Evolutionary conservation across 1,140 invertebrate species (phyloP), one percentile per base, ranked within the genome.

Genomic region (Physella acuta): DNA sequence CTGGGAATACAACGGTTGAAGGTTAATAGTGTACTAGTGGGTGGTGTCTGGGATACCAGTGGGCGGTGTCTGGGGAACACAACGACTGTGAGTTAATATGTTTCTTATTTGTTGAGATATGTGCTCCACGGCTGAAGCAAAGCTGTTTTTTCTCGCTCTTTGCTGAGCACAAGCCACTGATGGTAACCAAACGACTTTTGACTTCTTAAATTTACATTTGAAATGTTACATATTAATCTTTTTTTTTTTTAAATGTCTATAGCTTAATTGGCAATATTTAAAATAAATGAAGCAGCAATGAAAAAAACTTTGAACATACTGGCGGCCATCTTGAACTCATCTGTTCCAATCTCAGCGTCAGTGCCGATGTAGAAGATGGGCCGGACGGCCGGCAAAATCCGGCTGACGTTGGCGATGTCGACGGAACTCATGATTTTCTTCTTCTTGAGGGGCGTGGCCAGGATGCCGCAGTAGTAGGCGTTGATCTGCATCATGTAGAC

Each of bases 301-400:
- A 11, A 11, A 49, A 14, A n/a, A 11, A 14, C n/a, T n/a, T n/a
- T 36, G 3, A 49, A 65, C 64, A 55, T 56, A 67, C 64, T 55
- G 31, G 36, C n/a, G 16, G 64, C 64, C 24, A 34, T 2, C 20
- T 20, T 56, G 34, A 67, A 67, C 30, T 33, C 64, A 17, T n/a
- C 2, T 37, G 51, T 67, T n/a, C 64, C 64, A 26, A 39, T 26
- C n/a, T 37, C 34, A 4, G 51, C 52, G 26, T 67, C 64, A 2
- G 64, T 56, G 1, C 64, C 64, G 33, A 67, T 56, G 24, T 55
- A 67, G 36, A n/a, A 67, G 36, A 67, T 67, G 1, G 64, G 64
- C n/a, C 51, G 5, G 33, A 67, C 16, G n/a, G 64, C 28, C 3
- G 64, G 64, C n/a, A 67, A 5, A 11, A 36, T 2, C 3, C 39